Conservation (phyloP, 2,888 invertebrate species). For the Lathronympha strigana region DNA sequence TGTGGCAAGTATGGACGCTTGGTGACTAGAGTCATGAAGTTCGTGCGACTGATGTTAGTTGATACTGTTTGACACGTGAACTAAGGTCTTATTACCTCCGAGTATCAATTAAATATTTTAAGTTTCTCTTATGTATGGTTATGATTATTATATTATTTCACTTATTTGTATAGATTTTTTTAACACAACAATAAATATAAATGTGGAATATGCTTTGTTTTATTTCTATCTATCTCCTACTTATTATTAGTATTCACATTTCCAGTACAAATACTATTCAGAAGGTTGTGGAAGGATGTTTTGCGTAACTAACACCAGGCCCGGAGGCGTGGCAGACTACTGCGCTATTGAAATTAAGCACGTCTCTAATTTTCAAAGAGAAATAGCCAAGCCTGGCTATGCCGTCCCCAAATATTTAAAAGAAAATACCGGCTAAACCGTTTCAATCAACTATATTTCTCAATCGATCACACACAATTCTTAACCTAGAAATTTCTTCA, state of each 20-base stretch:
- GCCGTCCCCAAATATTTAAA: neutral
- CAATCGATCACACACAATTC: conserved; percentile 60
- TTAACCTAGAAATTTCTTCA: conserved; percentile 60
- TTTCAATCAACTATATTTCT: conserved; percentile 59
- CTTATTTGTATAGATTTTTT: conserved; percentile 83
- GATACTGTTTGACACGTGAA: conserved; percentile 76
- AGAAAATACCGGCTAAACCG: neutral
- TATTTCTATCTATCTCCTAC: conserved; percentile 51
- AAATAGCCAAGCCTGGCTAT: too few relatives aligned
- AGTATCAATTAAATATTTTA: conserved; percentile 82
- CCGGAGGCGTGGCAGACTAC: too few relatives aligned
- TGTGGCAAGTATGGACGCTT: conserved; percentile 54
- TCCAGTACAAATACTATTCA: too few relatives aligned
- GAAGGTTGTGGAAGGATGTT: too few relatives aligned
- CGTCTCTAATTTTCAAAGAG: neutral
- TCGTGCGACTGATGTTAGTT: conserved; percentile 77
- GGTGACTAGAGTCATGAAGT: conserved; percentile 58
- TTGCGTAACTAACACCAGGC: too few relatives aligned
- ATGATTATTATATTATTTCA: conserved; percentile 81
- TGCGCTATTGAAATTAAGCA: neutral
- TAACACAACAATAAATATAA: conserved; percentile 84
- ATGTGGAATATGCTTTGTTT: conserved; percentile 78
- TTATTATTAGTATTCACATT: too few relatives aligned
- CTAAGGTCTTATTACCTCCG: conserved; percentile 83
- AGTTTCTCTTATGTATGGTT: conserved; percentile 73